Base-by-base conservation (phyloP, 2,797 vertebrate genomes). In the Psittacula derbiana region DNA sequence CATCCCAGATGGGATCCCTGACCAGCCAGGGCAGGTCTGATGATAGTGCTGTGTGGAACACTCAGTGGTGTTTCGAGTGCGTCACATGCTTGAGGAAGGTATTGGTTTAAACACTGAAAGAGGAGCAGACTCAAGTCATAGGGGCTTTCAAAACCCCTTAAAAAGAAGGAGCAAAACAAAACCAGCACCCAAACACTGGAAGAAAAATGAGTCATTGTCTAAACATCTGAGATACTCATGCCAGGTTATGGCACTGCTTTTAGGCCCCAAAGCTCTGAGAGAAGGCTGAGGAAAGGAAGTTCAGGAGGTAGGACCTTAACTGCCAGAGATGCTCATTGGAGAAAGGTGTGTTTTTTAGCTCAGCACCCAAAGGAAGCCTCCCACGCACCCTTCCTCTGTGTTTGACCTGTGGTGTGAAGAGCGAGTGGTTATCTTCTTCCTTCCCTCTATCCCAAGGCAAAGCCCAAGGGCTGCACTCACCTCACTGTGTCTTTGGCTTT, bases 21-120 rank as follows among this genome's bases (percentile, higher is more conserved):
- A n/a, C 90, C 55, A 60, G 80, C 74, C 8, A 8, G n/a, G 79
- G 75, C 92, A 95, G 20, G 85, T 74, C 71, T 79, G 65, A 31
- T 71, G 49, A 27, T 36, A 74, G 38, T 16, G 25, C 47, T 62
- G 46, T 11, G 44, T 50, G 10, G n/a, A 94, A 41, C 6, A 10
- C 17, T 20, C 40, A 3, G 11, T 28, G 8, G 4, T 83, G 57
- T 25, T 95, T 69, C 66, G 28, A 52, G 21, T 49, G 24, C 19
- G 8, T 43, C 58, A 12, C 0, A 1, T 30, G 19, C 36, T 87
- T 10, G 18, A 53, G 57, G 43, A 84, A 7, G 38, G 3, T 20
- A 21, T 58, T 43, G 41, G 30, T 49, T 47, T 46, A 57, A 80
- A 79, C 11, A 17, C 46, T 81, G 86, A 58, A 88, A 49, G 16